Evolutionary conservation across 2,797 vertebrate species (phyloP).

Genomic region (Erithacus rubecula): DNA sequence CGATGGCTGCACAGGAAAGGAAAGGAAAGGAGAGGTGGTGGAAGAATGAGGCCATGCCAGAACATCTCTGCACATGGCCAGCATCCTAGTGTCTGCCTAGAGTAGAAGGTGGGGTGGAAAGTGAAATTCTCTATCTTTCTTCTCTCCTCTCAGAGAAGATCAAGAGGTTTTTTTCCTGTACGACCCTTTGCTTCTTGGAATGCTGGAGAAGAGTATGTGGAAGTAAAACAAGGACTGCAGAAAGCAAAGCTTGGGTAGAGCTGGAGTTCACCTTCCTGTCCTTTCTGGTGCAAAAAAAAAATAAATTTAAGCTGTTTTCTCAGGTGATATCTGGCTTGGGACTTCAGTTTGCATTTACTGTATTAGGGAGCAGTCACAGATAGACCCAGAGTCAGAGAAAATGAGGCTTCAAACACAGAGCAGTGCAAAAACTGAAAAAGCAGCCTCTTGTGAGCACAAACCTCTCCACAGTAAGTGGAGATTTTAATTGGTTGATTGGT

Average conservation of each 20-base stretch:
- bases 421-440: background rate
- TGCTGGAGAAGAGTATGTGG: accelerated
- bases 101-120: background rate
- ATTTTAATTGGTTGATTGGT: background rate
- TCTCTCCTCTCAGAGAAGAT: background rate
- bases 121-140: background rate
- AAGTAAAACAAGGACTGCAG: background rate
- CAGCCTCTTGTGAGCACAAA: background rate
- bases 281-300: background rate
- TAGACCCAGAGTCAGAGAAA: background rate
- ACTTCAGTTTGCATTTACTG: background rate
- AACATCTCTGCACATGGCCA: background rate
- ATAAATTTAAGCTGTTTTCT: background rate
- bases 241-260: background rate
- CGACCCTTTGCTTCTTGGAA: accelerated
- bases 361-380: background rate
- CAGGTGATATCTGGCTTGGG: background rate
- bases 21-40: background rate
- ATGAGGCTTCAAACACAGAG: background rate
- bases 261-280: background rate
- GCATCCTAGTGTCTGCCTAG: background rate
- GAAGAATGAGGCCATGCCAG: background rate
- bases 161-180: background rate
- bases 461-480: background rate
- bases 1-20: background rate